A percentile compares a stretch with the other conserved stretches of the same genome.
Conservation (phyloP, 2,797 vertebrate species). For the Enteromius fasciolatus region DNA sequence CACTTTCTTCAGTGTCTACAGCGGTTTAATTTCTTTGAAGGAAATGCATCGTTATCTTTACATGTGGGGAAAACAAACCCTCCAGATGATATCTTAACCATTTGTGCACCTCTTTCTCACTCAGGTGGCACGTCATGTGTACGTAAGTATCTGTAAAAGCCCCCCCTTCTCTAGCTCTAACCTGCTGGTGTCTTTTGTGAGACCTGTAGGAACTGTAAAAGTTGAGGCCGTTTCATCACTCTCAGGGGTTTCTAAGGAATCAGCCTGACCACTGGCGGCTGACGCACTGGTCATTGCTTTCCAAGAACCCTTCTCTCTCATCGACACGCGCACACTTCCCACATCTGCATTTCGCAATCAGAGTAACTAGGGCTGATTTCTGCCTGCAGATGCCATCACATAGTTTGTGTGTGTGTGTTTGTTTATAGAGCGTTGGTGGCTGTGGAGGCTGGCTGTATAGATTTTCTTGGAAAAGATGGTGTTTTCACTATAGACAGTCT, state of each 20-base stretch:
- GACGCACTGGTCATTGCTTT: constrained; percentile 46
- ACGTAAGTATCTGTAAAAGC: constrained; percentile 73
- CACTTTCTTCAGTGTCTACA: neutral
- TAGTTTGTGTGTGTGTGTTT: neutral
- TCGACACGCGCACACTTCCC: constrained; percentile 28
- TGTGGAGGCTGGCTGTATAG: constrained; percentile 14
- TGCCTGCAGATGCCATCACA: neutral
- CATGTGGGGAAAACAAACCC: neutral
- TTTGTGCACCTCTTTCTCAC: constrained; percentile 41
- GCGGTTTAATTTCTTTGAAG: constrained; percentile 9
- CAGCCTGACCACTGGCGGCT: constrained; percentile 9
- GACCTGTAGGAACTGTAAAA: neutral
- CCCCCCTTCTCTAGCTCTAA: neutral
- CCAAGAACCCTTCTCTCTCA: constrained; percentile 42
- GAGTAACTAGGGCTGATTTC: neutral
- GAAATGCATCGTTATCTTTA: neutral
- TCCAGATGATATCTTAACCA: constrained; percentile 43
- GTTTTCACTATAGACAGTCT: neutral
- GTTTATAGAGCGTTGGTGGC: neutral
- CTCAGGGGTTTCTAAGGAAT: constrained; percentile 46
- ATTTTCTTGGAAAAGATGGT: constrained; percentile 53
- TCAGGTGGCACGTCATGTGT: constrained; percentile 71
- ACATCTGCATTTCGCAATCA: constrained; percentile 46
- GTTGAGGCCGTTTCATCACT: constrained; percentile 2
- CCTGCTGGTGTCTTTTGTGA: neutral